Percentiles rank a stretch among this genome's conserved stretches.
These are phyloP conservation scores for Spatula versicolor DNA, from an alignment of 2,797 vertebrate genomes.

Conservation along the genomic window DNA sequence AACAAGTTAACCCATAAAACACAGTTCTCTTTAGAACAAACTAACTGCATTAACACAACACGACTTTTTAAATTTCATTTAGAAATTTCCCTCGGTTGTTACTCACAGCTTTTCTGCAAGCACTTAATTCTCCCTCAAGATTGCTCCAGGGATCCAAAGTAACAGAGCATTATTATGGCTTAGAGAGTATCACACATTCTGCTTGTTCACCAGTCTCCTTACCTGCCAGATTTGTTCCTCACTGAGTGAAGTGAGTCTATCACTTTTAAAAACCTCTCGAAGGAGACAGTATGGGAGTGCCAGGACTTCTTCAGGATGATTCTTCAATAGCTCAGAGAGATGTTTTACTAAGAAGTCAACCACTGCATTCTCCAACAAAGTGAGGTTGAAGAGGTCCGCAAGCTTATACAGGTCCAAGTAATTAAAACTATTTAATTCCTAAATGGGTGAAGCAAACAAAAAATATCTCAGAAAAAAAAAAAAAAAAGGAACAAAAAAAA, in stretches of 20 bases:
- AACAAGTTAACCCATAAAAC: conserved; percentile 18
- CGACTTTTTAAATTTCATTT: conserved; percentile 6
- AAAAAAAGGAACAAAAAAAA: background rate
- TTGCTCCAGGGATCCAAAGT: conserved; percentile 53
- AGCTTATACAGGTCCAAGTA: conserved; percentile 97
- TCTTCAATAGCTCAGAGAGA: conserved; percentile 92
- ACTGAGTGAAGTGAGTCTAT: conserved; percentile 93
- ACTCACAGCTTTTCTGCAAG: conserved; percentile 44
- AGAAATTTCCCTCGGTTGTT: conserved; percentile 10
- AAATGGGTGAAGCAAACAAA: conserved; percentile 68
- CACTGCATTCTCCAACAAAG: conserved; percentile 92
- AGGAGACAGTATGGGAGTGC: conserved; percentile 93
- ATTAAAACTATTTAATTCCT: conserved; percentile 97
- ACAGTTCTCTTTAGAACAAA: conserved; percentile 26
- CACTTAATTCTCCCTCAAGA: conserved; percentile 18
- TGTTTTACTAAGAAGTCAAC: conserved; percentile 95
- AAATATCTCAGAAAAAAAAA: conserved; percentile 49
- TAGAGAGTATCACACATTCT: conserved; percentile 32
- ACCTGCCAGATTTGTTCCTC: conserved; percentile 99
- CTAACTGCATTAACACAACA: conserved; percentile 46
- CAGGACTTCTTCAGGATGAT: conserved; percentile 89
- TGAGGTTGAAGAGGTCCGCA: conserved; percentile 97
- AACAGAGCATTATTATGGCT: conserved; percentile 39
- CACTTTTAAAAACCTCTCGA: conserved; percentile 94
- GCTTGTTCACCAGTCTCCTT: conserved; percentile 63